These are phyloP conservation scores for Leptinotarsa texana DNA, from an alignment of 1,140 invertebrate genomes.

Conservation along the genomic window DNA sequence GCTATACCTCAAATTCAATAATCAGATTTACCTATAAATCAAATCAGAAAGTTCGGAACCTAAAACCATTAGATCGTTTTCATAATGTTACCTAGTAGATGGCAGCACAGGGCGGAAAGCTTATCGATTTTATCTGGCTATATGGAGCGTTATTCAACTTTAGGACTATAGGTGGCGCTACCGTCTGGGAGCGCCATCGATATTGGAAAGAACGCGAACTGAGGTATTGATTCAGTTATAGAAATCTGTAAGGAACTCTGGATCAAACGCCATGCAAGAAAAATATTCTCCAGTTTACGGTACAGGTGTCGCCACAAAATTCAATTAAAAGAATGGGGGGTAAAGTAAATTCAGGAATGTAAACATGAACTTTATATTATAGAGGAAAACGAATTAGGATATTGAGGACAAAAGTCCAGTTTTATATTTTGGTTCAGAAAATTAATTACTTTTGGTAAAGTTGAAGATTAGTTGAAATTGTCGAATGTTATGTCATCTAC, in stretches of 20 bases:
- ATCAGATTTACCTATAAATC: too few species aligned
- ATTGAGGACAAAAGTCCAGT: too few species aligned
- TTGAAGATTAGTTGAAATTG: too few species aligned
- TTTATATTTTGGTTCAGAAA: too few species aligned
- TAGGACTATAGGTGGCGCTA: slow-evolving; percentile 30
- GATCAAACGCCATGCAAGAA: not conserved
- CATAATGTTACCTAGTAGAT: not conserved
- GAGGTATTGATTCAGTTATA: slow-evolving; percentile 11
- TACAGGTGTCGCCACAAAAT: slow-evolving; percentile 1
- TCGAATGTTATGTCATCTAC: too few species aligned
- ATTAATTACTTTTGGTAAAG: too few species aligned
- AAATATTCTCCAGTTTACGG: not conserved
- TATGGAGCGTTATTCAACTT: slow-evolving; percentile 15
- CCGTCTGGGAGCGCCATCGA: slow-evolving; percentile 18
- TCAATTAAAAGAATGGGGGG: not conserved
- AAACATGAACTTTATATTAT: too few species aligned
- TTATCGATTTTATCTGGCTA: not conserved
- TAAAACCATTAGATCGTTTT: too few species aligned
- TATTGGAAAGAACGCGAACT: slow-evolving; percentile 20
- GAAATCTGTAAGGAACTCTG: not conserved
- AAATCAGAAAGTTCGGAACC: too few species aligned
- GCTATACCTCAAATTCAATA: too few species aligned
- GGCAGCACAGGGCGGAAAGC: not conserved
- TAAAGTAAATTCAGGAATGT: too few species aligned
- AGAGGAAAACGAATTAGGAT: too few species aligned